These are phyloP conservation scores for Thalassaphorura encarpata DNA, from an alignment of 1,140 invertebrate species.

Conservation along the genomic window DNA sequence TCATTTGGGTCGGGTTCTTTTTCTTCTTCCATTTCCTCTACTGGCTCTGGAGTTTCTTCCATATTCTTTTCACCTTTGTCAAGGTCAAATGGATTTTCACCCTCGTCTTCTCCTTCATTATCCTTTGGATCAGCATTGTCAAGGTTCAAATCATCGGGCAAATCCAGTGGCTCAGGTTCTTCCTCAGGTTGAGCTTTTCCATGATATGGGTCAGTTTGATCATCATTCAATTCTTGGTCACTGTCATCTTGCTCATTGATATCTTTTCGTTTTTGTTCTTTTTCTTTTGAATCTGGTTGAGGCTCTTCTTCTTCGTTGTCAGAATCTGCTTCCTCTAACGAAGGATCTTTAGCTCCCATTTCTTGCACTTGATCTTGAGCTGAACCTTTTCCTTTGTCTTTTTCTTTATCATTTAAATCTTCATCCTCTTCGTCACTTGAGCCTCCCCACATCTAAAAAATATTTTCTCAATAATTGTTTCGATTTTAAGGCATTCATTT, in stretches of 20 bases:
- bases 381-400: constrained; percentile 43
- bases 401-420: constrained; percentile 51
- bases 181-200: constrained; percentile 53
- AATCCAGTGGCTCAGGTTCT: constrained; percentile 71
- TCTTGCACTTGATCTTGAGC: constrained; percentile 38
- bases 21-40: constrained; percentile 25
- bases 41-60: constrained; percentile 15
- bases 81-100: constrained; percentile 37
- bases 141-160: constrained; percentile 74
- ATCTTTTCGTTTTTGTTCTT: constrained; percentile 23
- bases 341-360: constrained; percentile 38
- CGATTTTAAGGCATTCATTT: too few relatives aligned
- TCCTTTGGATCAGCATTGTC: constrained; percentile 52
- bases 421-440: constrained; percentile 59
- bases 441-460: constrained; percentile 72
- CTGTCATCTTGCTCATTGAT: constrained; percentile 36
- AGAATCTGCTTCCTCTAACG: constrained; percentile 21
- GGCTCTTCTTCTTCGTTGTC: constrained; percentile 34
- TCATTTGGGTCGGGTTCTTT: constrained; percentile 22
- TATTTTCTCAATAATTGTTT: too few relatives aligned
- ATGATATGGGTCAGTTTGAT: constrained; percentile 77
- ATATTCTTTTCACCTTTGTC: constrained; percentile 35
- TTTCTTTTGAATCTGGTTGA: constrained; percentile 24
- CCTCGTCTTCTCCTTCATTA: constrained; percentile 43
- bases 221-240: constrained; percentile 55